phyloP scores from a whole-genome alignment of 1,140 invertebrate species.

The Chironomus tepperi region DNA sequence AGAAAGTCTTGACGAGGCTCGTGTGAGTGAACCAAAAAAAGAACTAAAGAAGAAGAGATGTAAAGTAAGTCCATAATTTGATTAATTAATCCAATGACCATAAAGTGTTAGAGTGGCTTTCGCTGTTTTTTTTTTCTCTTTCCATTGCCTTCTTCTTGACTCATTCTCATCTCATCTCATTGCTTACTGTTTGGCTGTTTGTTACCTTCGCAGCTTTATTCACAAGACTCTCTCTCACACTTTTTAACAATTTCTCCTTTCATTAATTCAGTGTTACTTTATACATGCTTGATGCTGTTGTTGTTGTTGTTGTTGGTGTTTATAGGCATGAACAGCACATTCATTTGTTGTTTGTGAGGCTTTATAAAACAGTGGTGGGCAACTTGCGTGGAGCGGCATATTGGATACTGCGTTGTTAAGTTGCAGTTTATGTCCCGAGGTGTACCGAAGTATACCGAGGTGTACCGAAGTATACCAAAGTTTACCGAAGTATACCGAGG shows the following conservation, averaged over 20 bases:
- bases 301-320: neutral
- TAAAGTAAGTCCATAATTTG: slow-evolving; percentile 16
- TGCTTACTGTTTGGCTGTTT: neutral
- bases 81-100: slow-evolving; percentile 22
- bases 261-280: neutral
- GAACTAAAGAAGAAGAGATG: too few relatives aligned
- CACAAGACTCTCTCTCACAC: neutral
- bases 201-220: neutral
- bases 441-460: too few relatives aligned
- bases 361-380: too few relatives aligned
- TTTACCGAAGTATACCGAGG: too few relatives aligned
- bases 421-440: too few relatives aligned
- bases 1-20: neutral
- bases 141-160: neutral
- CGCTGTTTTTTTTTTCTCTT: neutral
- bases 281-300: neutral
- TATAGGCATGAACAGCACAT: slow-evolving; percentile 14
- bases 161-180: neutral
- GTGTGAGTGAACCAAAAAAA: too few relatives aligned
- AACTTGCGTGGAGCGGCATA: too few relatives aligned
- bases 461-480: too few relatives aligned
- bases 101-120: slow-evolving; percentile 23
- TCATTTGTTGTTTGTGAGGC: neutral
- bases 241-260: too few relatives aligned
- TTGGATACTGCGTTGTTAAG: too few relatives aligned